Evolutionary conservation across 2,113 vertebrate species (phyloP).

Genomic region (Nibea coibor): DNA sequence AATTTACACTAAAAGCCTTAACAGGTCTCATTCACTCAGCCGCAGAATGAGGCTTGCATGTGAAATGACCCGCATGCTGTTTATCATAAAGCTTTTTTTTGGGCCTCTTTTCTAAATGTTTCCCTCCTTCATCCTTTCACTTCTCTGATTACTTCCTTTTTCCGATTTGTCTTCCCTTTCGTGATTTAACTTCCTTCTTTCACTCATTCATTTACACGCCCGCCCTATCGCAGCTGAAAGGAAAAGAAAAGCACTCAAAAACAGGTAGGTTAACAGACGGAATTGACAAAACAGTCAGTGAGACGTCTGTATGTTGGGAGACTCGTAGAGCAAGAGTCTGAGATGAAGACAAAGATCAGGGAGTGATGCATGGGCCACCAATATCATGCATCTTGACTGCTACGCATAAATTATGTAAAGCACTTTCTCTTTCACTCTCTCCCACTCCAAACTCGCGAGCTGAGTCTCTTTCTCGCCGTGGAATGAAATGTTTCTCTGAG

Average conservation of each 20-base stretch:
- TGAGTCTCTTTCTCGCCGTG: slow-evolving; percentile 24
- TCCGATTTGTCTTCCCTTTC: neutral
- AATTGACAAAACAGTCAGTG: neutral
- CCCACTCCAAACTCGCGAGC: slow-evolving; percentile 20
- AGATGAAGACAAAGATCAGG: slow-evolving; percentile 22
- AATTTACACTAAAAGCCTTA: slow-evolving; percentile 69
- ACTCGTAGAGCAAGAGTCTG: neutral
- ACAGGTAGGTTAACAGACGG: slow-evolving; percentile 3
- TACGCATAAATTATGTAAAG: slow-evolving; percentile 58
- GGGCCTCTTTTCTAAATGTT: neutral
- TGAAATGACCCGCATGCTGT: slow-evolving; percentile 40
- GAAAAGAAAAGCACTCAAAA: neutral
- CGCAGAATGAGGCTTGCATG: slow-evolving; percentile 53
- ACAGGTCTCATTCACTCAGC: slow-evolving; percentile 57
- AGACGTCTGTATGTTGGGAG: neutral
- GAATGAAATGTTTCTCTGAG: slow-evolving; percentile 49
- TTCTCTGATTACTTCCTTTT: slow-evolving; percentile 2
- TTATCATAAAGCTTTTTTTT: slow-evolving; percentile 42
- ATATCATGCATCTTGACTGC: slow-evolving; percentile 28
- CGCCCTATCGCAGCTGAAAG: slow-evolving; percentile 10
- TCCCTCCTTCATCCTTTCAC: slow-evolving; percentile 18
- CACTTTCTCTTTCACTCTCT: slow-evolving; percentile 11
- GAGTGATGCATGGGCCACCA: slow-evolving; percentile 14
- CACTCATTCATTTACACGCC: slow-evolving; percentile 14
- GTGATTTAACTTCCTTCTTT: slow-evolving; percentile 20